Percentiles rank a stretch among this genome's conserved stretches.
Evolutionary conservation across 53 echinoderm and acorn worm genomes (phyloP).

Genomic region (Astropecten irregularis): DNA sequence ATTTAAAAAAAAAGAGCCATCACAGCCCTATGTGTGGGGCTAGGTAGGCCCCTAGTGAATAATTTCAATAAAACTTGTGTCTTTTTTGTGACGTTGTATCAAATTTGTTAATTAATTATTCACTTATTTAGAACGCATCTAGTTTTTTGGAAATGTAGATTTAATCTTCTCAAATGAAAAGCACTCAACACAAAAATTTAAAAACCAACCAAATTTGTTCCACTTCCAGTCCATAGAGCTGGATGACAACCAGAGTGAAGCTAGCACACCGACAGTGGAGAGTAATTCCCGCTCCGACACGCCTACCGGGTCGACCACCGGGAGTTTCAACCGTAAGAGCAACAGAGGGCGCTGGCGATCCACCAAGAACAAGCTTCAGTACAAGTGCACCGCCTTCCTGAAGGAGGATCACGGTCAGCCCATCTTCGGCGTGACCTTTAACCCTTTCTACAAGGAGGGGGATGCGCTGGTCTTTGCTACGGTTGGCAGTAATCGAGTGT

Average conservation of each 20-base stretch:
- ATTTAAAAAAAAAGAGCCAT: no score
- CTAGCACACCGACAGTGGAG: constrained; percentile 80
- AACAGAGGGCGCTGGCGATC: constrained; percentile 61
- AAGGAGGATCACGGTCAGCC: constrained; percentile 98
- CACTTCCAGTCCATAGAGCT: constrained; percentile 70
- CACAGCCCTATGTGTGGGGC: no score
- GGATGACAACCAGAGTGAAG: constrained; percentile 68
- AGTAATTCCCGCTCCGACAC: constrained; percentile 93
- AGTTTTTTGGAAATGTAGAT: no score
- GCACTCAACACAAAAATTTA: no score
- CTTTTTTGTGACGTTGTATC: no score
- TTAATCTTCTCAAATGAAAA: no score
- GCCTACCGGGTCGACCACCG: constrained; percentile 69
- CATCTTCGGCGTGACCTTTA: constrained; percentile 94
- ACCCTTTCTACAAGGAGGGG: constrained; percentile 80
- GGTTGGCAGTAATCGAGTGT: constrained; percentile 92
- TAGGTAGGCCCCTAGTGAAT: no score
- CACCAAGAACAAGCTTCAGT: constrained; percentile 77
- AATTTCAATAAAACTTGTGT: no score
- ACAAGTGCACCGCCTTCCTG: constrained; percentile 75
- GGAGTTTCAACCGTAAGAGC: constrained; percentile 67
- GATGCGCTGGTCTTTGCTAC: constrained; percentile 81
- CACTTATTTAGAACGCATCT: no score
- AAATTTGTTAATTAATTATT: no score
- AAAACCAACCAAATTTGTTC: no score